Evolutionary conservation across 2,797 vertebrate genomes (phyloP).

Genomic region (Falco berigora): DNA sequence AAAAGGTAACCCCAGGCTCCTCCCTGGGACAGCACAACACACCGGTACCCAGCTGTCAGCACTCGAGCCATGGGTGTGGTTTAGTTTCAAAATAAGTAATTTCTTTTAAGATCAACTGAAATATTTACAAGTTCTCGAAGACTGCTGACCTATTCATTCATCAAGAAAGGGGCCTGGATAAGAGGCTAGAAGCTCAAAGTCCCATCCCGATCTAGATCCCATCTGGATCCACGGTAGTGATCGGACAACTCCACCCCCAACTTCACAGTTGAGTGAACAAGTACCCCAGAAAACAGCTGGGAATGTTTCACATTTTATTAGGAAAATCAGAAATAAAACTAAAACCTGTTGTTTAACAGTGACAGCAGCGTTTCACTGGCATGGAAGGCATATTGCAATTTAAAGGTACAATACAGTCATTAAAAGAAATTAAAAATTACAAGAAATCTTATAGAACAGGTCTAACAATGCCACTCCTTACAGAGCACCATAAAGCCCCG

Average conservation of each 20-base stretch:
- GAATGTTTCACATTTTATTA: neutral
- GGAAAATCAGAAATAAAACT: neutral
- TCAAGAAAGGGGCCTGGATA: neutral
- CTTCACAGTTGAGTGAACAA: neutral
- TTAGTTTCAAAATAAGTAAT: neutral
- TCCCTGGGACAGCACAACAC: rapidly evolving
- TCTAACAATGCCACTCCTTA: neutral
- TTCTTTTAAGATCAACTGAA: neutral
- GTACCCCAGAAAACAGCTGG: neutral
- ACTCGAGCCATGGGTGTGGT: neutral
- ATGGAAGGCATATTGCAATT: neutral
- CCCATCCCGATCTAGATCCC: too few species aligned
- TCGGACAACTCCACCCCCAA: neutral
- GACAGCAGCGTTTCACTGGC: neutral
- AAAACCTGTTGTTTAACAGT: neutral
- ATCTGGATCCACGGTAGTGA: neutral
- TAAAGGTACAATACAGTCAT: neutral
- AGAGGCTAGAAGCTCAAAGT: neutral
- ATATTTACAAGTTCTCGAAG: neutral
- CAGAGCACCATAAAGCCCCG: neutral
- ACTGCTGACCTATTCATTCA: neutral
- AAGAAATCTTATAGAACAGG: neutral
- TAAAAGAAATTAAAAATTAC: neutral
- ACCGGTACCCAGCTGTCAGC: neutral
- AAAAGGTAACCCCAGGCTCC: neutral